phyloP scores from a whole-genome alignment of 2,888 invertebrate genomes.

The Bugula neritina region DNA sequence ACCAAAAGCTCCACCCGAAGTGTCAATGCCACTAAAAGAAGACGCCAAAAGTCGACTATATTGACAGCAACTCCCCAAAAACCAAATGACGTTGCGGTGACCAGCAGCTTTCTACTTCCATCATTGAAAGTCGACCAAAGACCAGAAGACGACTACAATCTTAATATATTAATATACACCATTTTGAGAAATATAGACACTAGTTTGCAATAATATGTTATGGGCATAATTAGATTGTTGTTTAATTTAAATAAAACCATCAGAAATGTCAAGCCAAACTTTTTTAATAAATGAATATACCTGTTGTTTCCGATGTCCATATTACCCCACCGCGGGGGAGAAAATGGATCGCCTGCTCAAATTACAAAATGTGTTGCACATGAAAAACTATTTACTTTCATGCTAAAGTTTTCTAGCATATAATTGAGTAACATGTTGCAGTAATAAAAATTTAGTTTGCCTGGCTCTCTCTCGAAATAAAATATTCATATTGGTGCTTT shows the following conservation, averaged over 20 bases:
- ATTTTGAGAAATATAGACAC: too few species aligned
- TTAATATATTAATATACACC: too few species aligned
- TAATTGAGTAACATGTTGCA: background rate
- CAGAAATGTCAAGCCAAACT: too few species aligned
- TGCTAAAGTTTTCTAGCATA: background rate
- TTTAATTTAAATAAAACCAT: too few species aligned
- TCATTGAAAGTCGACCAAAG: too few species aligned
- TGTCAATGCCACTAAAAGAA: background rate
- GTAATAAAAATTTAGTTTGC: background rate
- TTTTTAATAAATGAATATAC: background rate
- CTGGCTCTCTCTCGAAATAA: background rate
- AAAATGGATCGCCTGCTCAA: background rate
- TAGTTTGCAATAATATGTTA: too few species aligned
- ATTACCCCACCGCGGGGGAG: background rate
- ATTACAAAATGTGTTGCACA: background rate
- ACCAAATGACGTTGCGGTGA: background rate
- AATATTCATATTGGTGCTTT: background rate
- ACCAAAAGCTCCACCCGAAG: background rate
- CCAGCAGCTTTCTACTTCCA: too few species aligned
- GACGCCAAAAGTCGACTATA: background rate
- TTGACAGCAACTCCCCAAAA: background rate
- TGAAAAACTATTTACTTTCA: background rate
- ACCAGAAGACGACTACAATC: too few species aligned
- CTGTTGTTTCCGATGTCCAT: background rate
- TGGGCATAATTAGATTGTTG: too few species aligned